Conservation (phyloP, 2,113 vertebrate genomes). For the Gobiocypris rarus region DNA sequence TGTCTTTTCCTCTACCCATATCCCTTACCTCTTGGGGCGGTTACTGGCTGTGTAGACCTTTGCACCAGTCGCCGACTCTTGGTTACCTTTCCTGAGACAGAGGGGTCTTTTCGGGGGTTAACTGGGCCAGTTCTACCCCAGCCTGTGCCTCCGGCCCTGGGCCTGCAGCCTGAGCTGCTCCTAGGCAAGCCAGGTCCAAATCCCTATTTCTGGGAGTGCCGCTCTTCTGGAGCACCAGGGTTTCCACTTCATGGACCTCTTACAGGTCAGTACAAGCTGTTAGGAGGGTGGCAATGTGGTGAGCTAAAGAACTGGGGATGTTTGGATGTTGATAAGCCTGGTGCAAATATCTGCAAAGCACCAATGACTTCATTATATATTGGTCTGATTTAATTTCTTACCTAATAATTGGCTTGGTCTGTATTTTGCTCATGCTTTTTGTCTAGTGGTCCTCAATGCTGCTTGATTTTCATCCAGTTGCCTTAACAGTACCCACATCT, state of each 20-base stretch:
- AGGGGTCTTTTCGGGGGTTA: conserved; percentile 76
- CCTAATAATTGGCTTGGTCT: neutral
- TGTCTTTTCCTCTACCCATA: conserved; percentile 66
- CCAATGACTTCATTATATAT: too few relatives aligned
- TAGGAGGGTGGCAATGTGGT: conserved; percentile 64
- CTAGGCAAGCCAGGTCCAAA: conserved; percentile 76
- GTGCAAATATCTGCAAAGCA: conserved; percentile 4
- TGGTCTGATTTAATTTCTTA: neutral
- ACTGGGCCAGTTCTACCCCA: conserved; percentile 74
- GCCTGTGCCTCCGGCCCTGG: conserved; percentile 71
- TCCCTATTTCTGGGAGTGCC: conserved; percentile 81
- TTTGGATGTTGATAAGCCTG: neutral
- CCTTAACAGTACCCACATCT: neutral
- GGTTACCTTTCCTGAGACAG: conserved; percentile 78
- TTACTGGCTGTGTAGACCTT: conserved; percentile 75
- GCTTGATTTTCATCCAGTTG: neutral
- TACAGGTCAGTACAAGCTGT: conserved; percentile 77
- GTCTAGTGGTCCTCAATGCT: neutral
- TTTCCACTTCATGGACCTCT: conserved; percentile 75
- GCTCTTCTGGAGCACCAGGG: conserved; percentile 75
- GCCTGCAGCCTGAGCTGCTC: conserved; percentile 79
- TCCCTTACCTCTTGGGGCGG: conserved; percentile 56
- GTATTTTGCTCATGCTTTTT: conserved; percentile 4
- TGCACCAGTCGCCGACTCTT: conserved; percentile 78
- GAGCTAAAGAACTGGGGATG: conserved; percentile 26